Evolutionary conservation across 2,113 vertebrate genomes (phyloP).

Genomic region (Euleptes europaea): DNA sequence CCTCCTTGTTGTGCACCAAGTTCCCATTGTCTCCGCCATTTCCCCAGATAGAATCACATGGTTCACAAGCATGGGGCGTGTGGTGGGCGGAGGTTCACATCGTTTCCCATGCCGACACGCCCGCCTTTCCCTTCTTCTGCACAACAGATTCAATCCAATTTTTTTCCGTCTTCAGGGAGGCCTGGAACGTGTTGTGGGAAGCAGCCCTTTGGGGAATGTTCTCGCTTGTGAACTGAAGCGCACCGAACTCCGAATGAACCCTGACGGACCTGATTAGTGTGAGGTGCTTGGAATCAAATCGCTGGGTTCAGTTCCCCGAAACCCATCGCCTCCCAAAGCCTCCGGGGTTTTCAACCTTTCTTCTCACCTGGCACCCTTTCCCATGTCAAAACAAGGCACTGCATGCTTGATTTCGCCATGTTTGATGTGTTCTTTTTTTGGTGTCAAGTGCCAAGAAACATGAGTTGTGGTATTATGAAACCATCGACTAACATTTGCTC

Average conservation of each 20-base stretch:
- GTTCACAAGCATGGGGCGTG: background rate
- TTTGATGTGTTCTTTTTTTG: constrained; percentile 51
- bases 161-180: constrained; percentile 41
- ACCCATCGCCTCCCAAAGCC: constrained; percentile 55
- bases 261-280: constrained; percentile 56
- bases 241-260: constrained; percentile 61
- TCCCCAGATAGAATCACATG: constrained; percentile 33
- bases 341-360: constrained; percentile 47
- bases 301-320: constrained; percentile 44
- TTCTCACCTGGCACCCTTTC: constrained; percentile 64
- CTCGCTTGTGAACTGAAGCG: constrained; percentile 52
- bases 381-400: constrained; percentile 71
- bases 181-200: constrained; percentile 39
- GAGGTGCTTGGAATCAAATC: constrained; percentile 56
- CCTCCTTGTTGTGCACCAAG: background rate
- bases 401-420: constrained; percentile 74
- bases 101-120: constrained; percentile 3
- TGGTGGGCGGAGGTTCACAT: fast-evolving
- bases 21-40: background rate
- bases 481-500: constrained; percentile 70
- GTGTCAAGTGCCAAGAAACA: constrained; percentile 74
- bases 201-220: constrained; percentile 36
- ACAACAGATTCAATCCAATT: constrained; percentile 7
- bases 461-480: constrained; percentile 75
- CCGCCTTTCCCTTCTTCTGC: constrained; percentile 21